phyloP scores from a whole-genome alignment of 2,888 invertebrate genomes.

The Scotopteryx bipunctaria region DNA sequence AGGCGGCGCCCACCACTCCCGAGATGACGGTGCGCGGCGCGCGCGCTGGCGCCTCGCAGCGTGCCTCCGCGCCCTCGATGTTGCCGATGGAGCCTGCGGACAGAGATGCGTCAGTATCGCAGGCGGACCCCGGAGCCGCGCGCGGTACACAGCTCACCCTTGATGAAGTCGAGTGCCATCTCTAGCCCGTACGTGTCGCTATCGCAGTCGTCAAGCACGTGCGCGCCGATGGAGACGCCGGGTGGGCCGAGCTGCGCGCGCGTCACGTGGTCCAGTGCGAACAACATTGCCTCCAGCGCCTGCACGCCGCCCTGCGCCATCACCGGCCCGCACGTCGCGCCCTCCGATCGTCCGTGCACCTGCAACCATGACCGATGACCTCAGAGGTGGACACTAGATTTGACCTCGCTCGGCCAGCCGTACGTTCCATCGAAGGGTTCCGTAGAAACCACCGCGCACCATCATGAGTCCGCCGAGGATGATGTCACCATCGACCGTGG shows the following conservation, averaged over 20 bases:
- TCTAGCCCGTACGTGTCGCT: slow-evolving; percentile 96
- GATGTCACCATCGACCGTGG: slow-evolving; percentile 92
- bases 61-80: slow-evolving; percentile 94
- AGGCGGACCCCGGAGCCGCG: not conserved
- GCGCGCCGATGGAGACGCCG: slow-evolving; percentile 90
- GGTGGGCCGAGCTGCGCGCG: slow-evolving; percentile 84
- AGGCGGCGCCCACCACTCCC: slow-evolving; percentile 78
- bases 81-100: slow-evolving; percentile 96
- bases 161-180: slow-evolving; percentile 95
- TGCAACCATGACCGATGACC: slow-evolving; percentile 25
- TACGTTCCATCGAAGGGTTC: too few relatives aligned
- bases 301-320: slow-evolving; percentile 95
- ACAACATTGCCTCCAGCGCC: slow-evolving; percentile 94
- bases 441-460: too few relatives aligned
- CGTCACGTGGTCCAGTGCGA: slow-evolving; percentile 90
- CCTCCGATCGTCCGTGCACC: slow-evolving; percentile 92
- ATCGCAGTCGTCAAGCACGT: slow-evolving; percentile 95
- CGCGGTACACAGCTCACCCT: slow-evolving; percentile 5
- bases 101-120: not conserved
- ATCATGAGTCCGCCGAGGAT: slow-evolving; percentile 95
- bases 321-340: slow-evolving; percentile 91
- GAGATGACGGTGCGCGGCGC: slow-evolving; percentile 84
- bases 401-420: too few relatives aligned
- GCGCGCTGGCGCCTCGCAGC: slow-evolving; percentile 91
- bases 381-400: not conserved